Evolutionary conservation across 2,113 vertebrate genomes (phyloP), one percentile per base, ranked within the genome.

Genomic region (Chaenocephalus aceratus): DNA sequence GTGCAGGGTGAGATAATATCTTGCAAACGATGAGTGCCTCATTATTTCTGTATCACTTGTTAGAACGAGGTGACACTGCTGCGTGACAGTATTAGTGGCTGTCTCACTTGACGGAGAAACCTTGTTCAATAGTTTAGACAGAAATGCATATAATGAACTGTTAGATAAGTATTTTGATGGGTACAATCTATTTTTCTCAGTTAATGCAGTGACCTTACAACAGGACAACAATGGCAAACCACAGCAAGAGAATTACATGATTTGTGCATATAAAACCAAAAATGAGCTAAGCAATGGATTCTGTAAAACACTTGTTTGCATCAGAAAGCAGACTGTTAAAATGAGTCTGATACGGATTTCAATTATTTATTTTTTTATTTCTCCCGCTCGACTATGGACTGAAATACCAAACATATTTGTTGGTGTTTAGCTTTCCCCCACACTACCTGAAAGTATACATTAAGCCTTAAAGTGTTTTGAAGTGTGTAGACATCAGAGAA

Each of bases 31-130:
- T 34, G 41, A 11, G 9, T 10, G 61, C 15, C 16, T 75, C 61
- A 61, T 80, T 60, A 80, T 58, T 34, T 41, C 21, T 21, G 7
- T 64, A 41, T 21, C 23, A 56, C 61, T 70, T 77, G 41, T 60
- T 62, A 45, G 23, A 67, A 66, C 1, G n/a, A 75, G 60, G 57
- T 78, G 61, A 63, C 63, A 51, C 45, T 49, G 6, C 13, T 54
- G 7, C 36, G 23, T 36, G 18, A 26, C 45, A 61, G 30, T 2
- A 48, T 21, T 15, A 45, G 41, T 12, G 26, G 64, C 7, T 21
- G 16, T 80, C n/a, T 74, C 54, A 53, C 21, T 36, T 0, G 0
- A 6, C 36, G 3, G 30, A 30, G 30, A 30, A 30, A 30, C 7
- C 36, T 41, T 15, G 10, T 44, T 54, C 21, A 48, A 23, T 62